Conservation (phyloP, 2,888 invertebrate genomes). For the Plusia festucae region DNA sequence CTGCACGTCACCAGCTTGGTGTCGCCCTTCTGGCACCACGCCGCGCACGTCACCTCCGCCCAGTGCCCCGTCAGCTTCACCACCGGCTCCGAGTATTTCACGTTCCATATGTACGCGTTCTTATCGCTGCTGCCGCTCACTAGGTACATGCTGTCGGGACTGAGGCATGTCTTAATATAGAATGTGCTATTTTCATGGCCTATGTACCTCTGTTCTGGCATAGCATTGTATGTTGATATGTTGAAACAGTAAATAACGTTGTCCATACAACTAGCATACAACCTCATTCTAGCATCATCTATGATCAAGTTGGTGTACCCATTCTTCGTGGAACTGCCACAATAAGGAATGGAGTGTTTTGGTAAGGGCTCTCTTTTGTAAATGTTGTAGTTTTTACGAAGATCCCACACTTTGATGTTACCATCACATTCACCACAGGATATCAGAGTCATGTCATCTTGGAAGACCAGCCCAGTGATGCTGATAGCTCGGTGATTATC, state of each 20-base stretch:
- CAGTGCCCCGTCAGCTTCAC: conserved; percentile 93
- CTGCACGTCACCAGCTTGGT: conserved; percentile 93
- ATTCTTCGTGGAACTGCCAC: conserved; percentile 91
- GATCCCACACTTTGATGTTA: conserved; percentile 95
- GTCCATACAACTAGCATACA: conserved; percentile 97
- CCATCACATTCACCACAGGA: conserved; percentile 97
- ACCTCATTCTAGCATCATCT: conserved; percentile 91
- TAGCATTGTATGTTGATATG: conserved; percentile 91
- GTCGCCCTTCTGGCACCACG: conserved; percentile 92
- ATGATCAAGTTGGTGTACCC: conserved; percentile 94
- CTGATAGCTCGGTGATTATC: conserved; percentile 90
- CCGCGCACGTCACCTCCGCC: conserved; percentile 96
- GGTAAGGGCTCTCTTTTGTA: conserved; percentile 92
- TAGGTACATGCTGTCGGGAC: conserved; percentile 94
- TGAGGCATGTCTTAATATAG: conserved; percentile 95
- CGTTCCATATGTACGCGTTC: conserved; percentile 96
- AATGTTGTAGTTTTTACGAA: conserved; percentile 93
- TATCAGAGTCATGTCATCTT: conserved; percentile 93
- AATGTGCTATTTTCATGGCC: conserved; percentile 95
- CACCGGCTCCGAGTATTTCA: conserved; percentile 90
- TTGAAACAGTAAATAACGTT: conserved; percentile 96
- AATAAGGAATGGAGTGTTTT: conserved; percentile 92
- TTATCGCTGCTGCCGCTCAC: conserved; percentile 97
- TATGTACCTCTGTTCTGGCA: conserved; percentile 91
- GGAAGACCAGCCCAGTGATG: conserved; percentile 95